These are phyloP conservation scores for Elachura formosa DNA, from an alignment of 2,113 vertebrate genomes.

Conservation along the genomic window DNA sequence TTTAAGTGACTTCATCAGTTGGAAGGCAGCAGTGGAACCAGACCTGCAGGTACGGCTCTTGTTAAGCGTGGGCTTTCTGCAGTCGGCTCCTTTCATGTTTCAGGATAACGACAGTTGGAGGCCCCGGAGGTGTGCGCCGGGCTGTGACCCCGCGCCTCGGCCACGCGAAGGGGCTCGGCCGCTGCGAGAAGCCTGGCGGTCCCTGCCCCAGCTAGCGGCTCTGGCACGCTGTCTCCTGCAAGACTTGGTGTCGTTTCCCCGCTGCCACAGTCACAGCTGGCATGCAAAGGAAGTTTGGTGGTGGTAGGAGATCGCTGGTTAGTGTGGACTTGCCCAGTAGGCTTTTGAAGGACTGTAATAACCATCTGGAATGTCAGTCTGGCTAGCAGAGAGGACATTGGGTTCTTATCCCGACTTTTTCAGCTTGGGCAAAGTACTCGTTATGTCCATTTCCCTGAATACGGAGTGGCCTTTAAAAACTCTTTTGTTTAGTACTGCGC, in stretches of 20 bases:
- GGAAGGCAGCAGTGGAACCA: background rate
- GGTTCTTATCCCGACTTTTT: background rate
- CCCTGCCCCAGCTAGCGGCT: background rate
- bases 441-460: background rate
- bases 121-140: too few relatives aligned
- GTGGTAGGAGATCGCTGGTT: background rate
- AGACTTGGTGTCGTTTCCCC: background rate
- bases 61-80: background rate
- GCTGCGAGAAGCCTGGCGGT: too few relatives aligned
- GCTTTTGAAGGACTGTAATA: background rate
- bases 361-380: background rate
- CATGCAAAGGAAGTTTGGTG: background rate
- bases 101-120: too few relatives aligned
- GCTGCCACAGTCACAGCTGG: background rate
- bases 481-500: background rate
- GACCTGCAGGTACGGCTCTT: background rate
- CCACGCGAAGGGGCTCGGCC: background rate
- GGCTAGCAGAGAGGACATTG: background rate
- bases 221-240: background rate
- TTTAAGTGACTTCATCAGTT: background rate
- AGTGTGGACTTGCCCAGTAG: background rate
- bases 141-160: rapidly evolving
- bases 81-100: background rate
- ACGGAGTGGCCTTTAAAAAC: background rate
- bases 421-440: background rate